A percentile compares a stretch with the other conserved stretches of the same genome.
Evolutionary conservation across 1,140 invertebrate species (phyloP).

Genomic region (Temnothorax curvispinosus): DNA sequence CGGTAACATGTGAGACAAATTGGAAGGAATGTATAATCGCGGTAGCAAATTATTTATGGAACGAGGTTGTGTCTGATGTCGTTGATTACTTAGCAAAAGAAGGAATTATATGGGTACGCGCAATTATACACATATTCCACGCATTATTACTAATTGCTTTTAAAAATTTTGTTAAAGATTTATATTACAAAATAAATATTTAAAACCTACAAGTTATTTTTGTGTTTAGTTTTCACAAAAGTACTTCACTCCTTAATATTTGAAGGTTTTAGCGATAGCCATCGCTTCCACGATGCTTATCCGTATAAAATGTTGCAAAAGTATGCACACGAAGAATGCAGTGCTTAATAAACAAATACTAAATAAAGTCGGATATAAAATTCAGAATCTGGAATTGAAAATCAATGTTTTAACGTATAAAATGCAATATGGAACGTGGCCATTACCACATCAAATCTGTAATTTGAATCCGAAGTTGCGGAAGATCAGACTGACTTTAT

Average conservation of each 20-base stretch:
- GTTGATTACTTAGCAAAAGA: slow-evolving; percentile 78
- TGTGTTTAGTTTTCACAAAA: not conserved
- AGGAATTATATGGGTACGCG: slow-evolving; percentile 73
- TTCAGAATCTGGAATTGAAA: slow-evolving; percentile 80
- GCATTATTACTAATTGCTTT: slow-evolving; percentile 15
- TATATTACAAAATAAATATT: slow-evolving; percentile 8
- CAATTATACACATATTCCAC: slow-evolving; percentile 40
- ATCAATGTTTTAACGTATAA: slow-evolving; percentile 81
- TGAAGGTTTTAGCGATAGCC: slow-evolving; percentile 71
- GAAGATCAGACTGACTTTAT: slow-evolving; percentile 70
- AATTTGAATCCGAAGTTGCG: slow-evolving; percentile 62
- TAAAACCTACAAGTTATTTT: not conserved
- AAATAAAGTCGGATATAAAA: slow-evolving; percentile 72
- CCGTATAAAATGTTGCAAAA: slow-evolving; percentile 70
- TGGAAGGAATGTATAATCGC: slow-evolving; percentile 78
- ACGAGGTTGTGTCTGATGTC: slow-evolving; percentile 80
- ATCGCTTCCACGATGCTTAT: slow-evolving; percentile 67
- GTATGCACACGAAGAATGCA: slow-evolving; percentile 20
- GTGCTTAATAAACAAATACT: slow-evolving; percentile 63
- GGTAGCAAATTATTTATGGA: slow-evolving; percentile 79
- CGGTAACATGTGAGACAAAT: slow-evolving; percentile 74
- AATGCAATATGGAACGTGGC: slow-evolving; percentile 81
- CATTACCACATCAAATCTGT: slow-evolving; percentile 70
- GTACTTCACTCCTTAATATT: slow-evolving; percentile 12
- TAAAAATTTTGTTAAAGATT: slow-evolving; percentile 14